Evolutionary conservation across 2,797 vertebrate genomes (phyloP).

Genomic region (Pipistrellus pygmaeus): DNA sequence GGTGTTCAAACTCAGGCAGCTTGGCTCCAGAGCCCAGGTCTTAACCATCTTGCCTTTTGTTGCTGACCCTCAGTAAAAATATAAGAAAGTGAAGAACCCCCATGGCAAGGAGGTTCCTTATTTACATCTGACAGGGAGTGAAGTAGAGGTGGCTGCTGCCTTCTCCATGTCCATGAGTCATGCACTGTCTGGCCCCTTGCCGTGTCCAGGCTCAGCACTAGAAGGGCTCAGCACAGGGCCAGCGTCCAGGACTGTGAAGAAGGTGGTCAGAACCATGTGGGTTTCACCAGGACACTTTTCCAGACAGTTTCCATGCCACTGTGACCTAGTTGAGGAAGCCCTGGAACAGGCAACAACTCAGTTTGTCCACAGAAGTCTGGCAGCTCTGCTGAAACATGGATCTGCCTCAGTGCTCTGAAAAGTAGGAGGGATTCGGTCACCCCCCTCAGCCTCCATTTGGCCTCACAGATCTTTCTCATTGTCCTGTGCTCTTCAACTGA

Average conservation of each 20-base stretch:
- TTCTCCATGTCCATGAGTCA: background rate
- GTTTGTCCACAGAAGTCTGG: background rate
- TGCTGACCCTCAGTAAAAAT: background rate
- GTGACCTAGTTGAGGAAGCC: background rate
- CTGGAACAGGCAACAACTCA: background rate
- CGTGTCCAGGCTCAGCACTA: background rate
- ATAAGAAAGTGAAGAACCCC: background rate
- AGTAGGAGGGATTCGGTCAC: background rate
- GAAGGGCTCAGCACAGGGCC: background rate
- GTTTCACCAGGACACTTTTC: background rate
- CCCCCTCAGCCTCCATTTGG: too few species aligned
- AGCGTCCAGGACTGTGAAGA: background rate
- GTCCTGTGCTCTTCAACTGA: conserved; percentile 24
- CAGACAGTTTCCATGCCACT: background rate
- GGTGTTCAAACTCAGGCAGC: background rate
- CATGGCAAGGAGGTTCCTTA: background rate
- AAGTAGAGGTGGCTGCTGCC: background rate
- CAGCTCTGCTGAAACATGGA: background rate
- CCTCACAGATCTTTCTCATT: background rate
- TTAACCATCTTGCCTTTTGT: background rate
- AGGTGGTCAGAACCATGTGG: background rate
- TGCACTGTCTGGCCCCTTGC: background rate
- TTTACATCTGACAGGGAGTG: background rate
- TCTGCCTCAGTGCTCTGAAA: background rate
- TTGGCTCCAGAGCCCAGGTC: background rate